Percentiles rank a stretch among this genome's conserved stretches.
These are phyloP conservation scores for Fringilla coelebs DNA, from an alignment of 2,797 vertebrate species.

Conservation along the genomic window DNA sequence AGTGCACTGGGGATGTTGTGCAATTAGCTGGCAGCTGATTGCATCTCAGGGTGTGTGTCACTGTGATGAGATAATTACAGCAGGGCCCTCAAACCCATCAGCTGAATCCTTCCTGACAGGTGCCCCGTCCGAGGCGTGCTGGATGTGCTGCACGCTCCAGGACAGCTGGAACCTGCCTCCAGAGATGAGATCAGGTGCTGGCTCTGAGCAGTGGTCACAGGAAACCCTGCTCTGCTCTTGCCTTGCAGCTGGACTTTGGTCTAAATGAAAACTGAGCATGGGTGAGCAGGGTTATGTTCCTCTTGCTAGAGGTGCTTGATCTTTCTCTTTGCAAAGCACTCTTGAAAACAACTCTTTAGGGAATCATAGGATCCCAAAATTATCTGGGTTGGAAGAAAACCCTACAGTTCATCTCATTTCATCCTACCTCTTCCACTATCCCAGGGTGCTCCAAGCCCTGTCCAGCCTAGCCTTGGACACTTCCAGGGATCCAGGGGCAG, in stretches of 20 bases:
- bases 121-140: fast-evolving
- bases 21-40: background rate
- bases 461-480: fast-evolving
- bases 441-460: background rate
- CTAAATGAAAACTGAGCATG: background rate
- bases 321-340: background rate
- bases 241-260: no score
- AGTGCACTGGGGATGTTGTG: background rate
- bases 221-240: background rate
- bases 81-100: background rate
- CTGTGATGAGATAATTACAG: background rate
- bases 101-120: background rate
- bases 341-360: background rate
- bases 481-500: background rate
- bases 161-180: background rate
- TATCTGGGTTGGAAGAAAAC: background rate
- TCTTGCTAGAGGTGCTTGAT: background rate
- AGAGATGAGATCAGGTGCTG: background rate
- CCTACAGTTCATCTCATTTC: background rate
- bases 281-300: background rate
- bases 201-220: background rate
- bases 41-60: background rate
- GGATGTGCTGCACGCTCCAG: background rate
- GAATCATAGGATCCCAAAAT: background rate
- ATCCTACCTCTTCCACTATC: fast-evolving